Percentiles rank a stretch among this genome's conserved stretches.
phyloP scores from a whole-genome alignment of 2,113 vertebrate genomes.

The Mugil cephalus region DNA sequence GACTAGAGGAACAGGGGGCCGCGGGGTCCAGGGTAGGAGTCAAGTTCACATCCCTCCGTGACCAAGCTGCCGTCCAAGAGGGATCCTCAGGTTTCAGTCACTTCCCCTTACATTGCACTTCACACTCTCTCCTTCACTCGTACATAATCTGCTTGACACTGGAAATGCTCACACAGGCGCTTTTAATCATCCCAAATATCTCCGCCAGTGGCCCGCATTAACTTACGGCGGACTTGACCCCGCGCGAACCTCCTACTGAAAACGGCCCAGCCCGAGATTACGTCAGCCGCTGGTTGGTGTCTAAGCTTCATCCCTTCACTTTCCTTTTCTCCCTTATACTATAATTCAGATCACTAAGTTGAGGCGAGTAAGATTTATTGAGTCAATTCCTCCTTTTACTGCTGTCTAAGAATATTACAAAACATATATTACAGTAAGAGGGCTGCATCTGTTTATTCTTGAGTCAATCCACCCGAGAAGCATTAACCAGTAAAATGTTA shows the following conservation, averaged over 20 bases:
- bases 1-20: not conserved
- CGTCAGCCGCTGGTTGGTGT: slow-evolving; percentile 41
- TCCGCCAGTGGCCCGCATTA: slow-evolving; percentile 5
- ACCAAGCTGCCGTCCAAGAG: slow-evolving; percentile 54
- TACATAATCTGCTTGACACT: slow-evolving; percentile 54
- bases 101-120: slow-evolving; percentile 55
- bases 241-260: slow-evolving; percentile 16
- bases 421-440: slow-evolving; percentile 7
- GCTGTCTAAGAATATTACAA: slow-evolving; percentile 42
- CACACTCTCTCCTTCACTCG: slow-evolving; percentile 53
- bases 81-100: slow-evolving; percentile 62
- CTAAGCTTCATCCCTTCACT: slow-evolving; percentile 41
- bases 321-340: slow-evolving; percentile 11
- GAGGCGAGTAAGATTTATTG: slow-evolving; percentile 29
- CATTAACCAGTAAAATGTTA: slow-evolving; percentile 30
- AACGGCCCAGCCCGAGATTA: slow-evolving; percentile 24
- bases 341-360: slow-evolving; percentile 46
- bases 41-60: slow-evolving; percentile 46
- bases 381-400: slow-evolving; percentile 28
- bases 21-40: slow-evolving; percentile 32
- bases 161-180: slow-evolving; percentile 58
- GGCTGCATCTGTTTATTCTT: slow-evolving; percentile 3
- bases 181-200: slow-evolving; percentile 60
- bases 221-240: slow-evolving; percentile 47
- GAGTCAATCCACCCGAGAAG: not conserved